A percentile compares a stretch with the other conserved stretches of the same genome.
Evolutionary conservation across 1,140 invertebrate genomes (phyloP).

Genomic region (Lamellibrachia luymesi): DNA sequence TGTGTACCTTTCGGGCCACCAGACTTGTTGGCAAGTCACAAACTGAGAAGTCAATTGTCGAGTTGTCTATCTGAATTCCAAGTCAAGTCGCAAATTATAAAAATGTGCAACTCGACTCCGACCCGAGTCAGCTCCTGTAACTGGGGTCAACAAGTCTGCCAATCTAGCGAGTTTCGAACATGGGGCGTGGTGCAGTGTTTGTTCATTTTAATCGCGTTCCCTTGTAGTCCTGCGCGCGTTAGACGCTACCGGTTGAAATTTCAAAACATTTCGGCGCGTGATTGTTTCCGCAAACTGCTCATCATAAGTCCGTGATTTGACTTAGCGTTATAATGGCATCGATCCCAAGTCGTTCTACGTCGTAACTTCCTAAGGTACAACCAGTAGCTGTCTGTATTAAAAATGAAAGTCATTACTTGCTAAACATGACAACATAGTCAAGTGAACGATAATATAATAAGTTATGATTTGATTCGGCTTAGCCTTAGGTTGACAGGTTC

Average conservation of each 20-base stretch:
- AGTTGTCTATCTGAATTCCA: no score
- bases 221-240: background rate
- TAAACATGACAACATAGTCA: background rate
- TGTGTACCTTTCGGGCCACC: no score
- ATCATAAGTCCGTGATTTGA: background rate
- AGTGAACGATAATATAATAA: background rate
- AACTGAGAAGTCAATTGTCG: no score
- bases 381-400: background rate
- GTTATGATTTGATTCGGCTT: background rate
- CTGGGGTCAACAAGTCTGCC: no score
- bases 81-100: no score
- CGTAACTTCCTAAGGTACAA: constrained; percentile 1
- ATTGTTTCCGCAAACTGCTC: background rate
- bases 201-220: background rate
- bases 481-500: background rate
- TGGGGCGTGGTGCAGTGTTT: no score
- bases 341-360: background rate
- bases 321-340: background rate
- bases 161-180: no score
- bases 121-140: no score
- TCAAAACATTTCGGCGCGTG: constrained; percentile 3
- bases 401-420: background rate
- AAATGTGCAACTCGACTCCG: no score
- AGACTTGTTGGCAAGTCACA: no score
- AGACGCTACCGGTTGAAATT: background rate